Evolutionary conservation across 1,140 invertebrate genomes (phyloP).

Genomic region (Drosophila elegans): DNA sequence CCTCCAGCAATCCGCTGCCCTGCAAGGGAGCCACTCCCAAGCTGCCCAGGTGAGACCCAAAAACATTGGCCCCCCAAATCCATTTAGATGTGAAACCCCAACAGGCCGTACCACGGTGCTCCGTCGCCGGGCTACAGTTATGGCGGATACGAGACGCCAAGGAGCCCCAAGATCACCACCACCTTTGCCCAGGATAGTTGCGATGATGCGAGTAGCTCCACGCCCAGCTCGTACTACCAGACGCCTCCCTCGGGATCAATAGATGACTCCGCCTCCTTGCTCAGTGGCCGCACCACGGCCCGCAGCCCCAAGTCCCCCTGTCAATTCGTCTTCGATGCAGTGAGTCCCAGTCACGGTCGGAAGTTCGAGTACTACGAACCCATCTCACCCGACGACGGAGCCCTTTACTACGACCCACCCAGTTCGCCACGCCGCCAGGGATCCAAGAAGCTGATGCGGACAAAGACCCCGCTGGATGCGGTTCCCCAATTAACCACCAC

Average conservation of each 20-base stretch:
- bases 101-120: slow-evolving; percentile 36
- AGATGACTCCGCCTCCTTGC: slow-evolving; percentile 66
- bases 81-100: background rate
- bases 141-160: slow-evolving; percentile 55
- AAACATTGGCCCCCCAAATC: background rate
- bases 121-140: slow-evolving; percentile 44
- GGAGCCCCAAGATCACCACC: slow-evolving; percentile 83
- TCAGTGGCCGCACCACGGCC: slow-evolving; percentile 55
- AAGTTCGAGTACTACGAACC: slow-evolving; percentile 84
- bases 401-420: slow-evolving; percentile 67
- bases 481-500: slow-evolving; percentile 58
- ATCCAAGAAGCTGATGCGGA: slow-evolving; percentile 63
- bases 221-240: slow-evolving; percentile 77
- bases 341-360: slow-evolving; percentile 66
- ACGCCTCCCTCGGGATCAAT: slow-evolving; percentile 74
- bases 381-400: slow-evolving; percentile 78
- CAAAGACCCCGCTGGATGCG: slow-evolving; percentile 38
- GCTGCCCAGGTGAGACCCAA: slow-evolving; percentile 62
- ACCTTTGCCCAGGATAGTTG: slow-evolving; percentile 80
- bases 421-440: slow-evolving; percentile 66
- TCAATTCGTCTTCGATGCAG: slow-evolving; percentile 83
- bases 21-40: slow-evolving; percentile 77
- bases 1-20: slow-evolving; percentile 68
- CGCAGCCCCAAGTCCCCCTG: slow-evolving; percentile 76
- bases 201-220: slow-evolving; percentile 70